A percentile compares a stretch with the other conserved stretches of the same genome.
Conservation (phyloP, 2,797 vertebrate genomes). For the Spondyliosoma cantharus region DNA sequence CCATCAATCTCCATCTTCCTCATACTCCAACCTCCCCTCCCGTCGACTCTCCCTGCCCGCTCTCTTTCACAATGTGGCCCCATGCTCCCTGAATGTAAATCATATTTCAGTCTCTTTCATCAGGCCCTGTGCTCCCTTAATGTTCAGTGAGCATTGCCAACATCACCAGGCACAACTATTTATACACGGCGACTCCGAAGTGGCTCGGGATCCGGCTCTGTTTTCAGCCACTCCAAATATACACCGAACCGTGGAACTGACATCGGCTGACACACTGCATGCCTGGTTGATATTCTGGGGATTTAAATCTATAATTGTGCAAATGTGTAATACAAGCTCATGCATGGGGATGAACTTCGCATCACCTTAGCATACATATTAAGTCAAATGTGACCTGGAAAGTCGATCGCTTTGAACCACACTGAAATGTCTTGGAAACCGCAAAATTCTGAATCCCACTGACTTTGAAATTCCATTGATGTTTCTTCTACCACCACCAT, state of each 20-base stretch:
- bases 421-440: conserved; percentile 1
- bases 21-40: conserved; percentile 36
- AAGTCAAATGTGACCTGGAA: conserved; percentile 11
- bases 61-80: conserved; percentile 51
- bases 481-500: too few species aligned
- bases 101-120: conserved; percentile 82
- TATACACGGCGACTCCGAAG: conserved; percentile 63
- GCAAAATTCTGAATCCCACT: background rate
- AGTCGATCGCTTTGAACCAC: background rate
- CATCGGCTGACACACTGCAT: conserved; percentile 50
- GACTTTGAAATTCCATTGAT: background rate
- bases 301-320: conserved; percentile 65
- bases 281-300: conserved; percentile 56
- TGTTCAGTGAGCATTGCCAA: conserved; percentile 53
- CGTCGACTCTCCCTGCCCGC: conserved; percentile 29
- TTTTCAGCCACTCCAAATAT: conserved; percentile 75
- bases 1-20: conserved; percentile 58
- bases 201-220: conserved; percentile 52
- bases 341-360: conserved; percentile 37
- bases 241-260: conserved; percentile 44
- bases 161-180: conserved; percentile 71
- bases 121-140: conserved; percentile 65
- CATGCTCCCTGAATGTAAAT: conserved; percentile 74
- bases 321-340: conserved; percentile 47
- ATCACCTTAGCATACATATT: conserved; percentile 31